Percentiles rank a stretch among this genome's conserved stretches.
Evolutionary conservation across 2,113 vertebrate genomes (phyloP).

Genomic region (Sinocyclocheilus grahami): DNA sequence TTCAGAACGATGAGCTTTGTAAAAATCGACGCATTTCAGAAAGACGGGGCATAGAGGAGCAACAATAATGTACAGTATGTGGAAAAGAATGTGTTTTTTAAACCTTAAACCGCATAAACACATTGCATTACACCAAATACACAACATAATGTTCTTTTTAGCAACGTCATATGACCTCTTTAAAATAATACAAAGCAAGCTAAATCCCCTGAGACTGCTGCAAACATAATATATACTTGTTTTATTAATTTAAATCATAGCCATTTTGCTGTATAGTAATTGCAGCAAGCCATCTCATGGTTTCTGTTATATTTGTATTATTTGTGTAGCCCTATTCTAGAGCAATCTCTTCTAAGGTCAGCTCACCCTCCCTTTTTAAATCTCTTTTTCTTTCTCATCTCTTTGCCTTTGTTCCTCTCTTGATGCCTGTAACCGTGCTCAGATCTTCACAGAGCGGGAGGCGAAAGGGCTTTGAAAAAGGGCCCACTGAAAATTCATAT

Average conservation of each 20-base stretch:
- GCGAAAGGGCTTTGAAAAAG: not conserved
- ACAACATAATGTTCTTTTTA: no score
- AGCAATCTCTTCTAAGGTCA: not conserved
- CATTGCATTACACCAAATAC: no score
- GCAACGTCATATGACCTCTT: no score
- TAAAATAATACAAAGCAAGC: not conserved
- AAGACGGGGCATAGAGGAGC: no score
- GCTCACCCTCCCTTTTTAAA: not conserved
- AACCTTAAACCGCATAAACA: no score
- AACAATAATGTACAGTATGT: no score
- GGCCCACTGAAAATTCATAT: not conserved
- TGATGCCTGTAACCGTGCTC: not conserved
- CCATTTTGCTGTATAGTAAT: not conserved
- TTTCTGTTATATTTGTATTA: not conserved
- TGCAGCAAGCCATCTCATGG: not conserved
- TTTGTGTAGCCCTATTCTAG: not conserved
- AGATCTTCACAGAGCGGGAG: not conserved
- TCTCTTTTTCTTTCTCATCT: not conserved
- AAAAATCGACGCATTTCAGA: no score
- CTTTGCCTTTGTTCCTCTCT: not conserved
- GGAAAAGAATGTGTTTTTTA: no score
- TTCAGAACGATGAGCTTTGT: no score
- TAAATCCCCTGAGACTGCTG: not conserved
- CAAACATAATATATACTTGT: not conserved
- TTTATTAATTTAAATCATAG: not conserved